Evolutionary conservation across 2,113 vertebrate genomes (phyloP), one percentile per base, ranked within the genome.

Genomic region (Aptenodytes patagonicus): DNA sequence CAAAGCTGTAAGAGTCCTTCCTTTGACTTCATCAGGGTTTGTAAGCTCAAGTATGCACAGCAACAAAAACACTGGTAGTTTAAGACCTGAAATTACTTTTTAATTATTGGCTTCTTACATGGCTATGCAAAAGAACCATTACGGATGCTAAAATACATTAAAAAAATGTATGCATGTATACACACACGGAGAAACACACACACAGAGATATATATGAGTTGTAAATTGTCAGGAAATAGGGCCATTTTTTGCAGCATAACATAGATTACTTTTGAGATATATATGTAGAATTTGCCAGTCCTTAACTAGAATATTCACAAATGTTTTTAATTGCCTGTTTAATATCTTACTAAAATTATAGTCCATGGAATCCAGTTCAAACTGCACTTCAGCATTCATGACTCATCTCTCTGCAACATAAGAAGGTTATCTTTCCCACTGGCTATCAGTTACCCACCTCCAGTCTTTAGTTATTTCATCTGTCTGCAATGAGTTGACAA

Each of bases 131-230:
- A 86, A 71, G 13, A 72, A 7, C 10, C 6, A 4, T 49, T 40
- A 22, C 28, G 12, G 32, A 38, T 62, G 14, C 6, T 11, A 44
- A 5, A 80, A 38, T 4, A 17, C 0, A 1, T 46, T n/a, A 34
- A 79, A 75, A 21, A 82, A 69, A 18, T 10, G 2, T 11, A 28
- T 76, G 11, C 1, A 0, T 13, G 17, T 52, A 21, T 24, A n/a
- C 11, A 44, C 20, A 11, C 20, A 34, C 2, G 65, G 7, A 65
- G 13, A 81, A 10, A 55, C 4, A 25, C 1, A 1, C 8, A 16
- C 6, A 46, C 2, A 34, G 1, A 11, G 0, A 62, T 16, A 11
- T 22, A 32, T 47, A 51, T 4, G 7, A 28, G 4, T 14, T 17
- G 31, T 6, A 81, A 47, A 61, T 6, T 36, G 6, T 19, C 19